phyloP scores from a whole-genome alignment of 2,113 vertebrate species.

The Uropsilus gracilis region DNA sequence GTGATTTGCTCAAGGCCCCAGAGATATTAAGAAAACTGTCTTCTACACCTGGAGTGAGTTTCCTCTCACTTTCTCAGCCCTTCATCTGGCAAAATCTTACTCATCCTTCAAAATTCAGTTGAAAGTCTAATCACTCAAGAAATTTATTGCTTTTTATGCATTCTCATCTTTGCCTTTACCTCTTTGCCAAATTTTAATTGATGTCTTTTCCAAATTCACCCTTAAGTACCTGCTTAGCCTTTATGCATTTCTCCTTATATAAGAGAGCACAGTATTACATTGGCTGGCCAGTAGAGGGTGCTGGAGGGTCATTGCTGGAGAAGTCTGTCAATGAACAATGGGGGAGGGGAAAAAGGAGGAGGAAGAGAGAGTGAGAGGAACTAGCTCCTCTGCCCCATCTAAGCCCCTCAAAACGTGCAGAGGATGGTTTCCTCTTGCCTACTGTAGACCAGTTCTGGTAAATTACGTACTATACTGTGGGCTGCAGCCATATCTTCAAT shows the following conservation, averaged over 20 bases:
- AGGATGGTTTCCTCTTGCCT: neutral
- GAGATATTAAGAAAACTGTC: neutral
- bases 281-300: neutral
- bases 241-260: neutral
- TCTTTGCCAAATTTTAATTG: neutral
- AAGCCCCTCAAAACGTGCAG: neutral
- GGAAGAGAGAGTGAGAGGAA: too few relatives aligned
- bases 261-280: neutral
- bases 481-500: neutral
- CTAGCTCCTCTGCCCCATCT: neutral
- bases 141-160: neutral
- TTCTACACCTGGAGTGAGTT: neutral
- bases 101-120: neutral
- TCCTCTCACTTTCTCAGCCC: neutral
- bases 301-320: neutral
- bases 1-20: neutral
- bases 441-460: neutral
- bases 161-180: neutral
- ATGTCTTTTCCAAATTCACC: neutral
- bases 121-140: neutral
- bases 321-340: too few relatives aligned
- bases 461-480: neutral
- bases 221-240: neutral
- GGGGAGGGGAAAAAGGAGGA: too few relatives aligned
- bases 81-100: neutral